phyloP scores from a whole-genome alignment of 1,140 invertebrate genomes.

The Bombyx mandarina region DNA sequence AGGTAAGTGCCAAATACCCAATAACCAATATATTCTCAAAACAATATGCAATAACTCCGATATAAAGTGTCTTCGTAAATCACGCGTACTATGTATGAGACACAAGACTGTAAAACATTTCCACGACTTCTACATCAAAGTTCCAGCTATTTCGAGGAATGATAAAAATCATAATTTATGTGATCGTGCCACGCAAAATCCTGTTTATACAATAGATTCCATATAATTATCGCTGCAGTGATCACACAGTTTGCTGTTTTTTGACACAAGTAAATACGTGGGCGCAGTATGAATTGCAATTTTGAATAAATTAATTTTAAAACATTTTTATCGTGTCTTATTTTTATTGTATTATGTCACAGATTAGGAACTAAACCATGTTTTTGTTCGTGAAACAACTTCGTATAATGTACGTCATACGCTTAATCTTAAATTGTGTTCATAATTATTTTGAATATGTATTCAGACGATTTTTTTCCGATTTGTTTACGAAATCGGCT shows the following conservation, averaged over 20 bases:
- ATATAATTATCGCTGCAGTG: background rate
- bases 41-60: background rate
- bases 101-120: background rate
- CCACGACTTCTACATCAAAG: background rate
- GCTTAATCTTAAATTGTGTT: too few species aligned
- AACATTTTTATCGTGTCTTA: too few species aligned
- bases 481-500: too few species aligned
- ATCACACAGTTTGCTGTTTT: background rate
- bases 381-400: too few species aligned
- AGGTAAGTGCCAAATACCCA: background rate
- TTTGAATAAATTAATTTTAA: too few species aligned
- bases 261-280: too few species aligned
- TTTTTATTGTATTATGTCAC: too few species aligned
- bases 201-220: background rate
- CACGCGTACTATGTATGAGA: background rate
- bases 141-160: background rate
- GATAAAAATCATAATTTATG: slow-evolving; percentile 1
- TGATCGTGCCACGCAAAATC: background rate
- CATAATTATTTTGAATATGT: too few species aligned
- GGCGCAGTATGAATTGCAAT: too few species aligned
- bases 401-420: too few species aligned
- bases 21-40: background rate
- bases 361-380: too few species aligned
- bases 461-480: too few species aligned
- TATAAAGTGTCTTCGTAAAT: background rate